These are phyloP conservation scores for Eristalis intricaria DNA, from an alignment of 2,888 invertebrate species.

Conservation along the genomic window DNA sequence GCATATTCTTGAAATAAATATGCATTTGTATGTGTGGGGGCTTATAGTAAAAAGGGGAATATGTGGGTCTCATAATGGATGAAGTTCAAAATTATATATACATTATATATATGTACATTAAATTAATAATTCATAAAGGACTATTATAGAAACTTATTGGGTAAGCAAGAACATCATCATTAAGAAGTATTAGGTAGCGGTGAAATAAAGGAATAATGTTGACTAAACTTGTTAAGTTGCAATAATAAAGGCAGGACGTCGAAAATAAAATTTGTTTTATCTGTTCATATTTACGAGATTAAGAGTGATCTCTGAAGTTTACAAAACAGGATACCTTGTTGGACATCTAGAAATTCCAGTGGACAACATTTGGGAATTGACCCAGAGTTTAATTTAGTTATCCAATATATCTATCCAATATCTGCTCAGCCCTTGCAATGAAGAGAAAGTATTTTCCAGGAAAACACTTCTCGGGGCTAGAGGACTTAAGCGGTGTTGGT, in stretches of 20 bases:
- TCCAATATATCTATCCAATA: no score
- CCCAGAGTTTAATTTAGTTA: no score
- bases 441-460: no score
- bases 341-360: no score
- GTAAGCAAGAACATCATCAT: not conserved
- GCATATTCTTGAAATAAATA: constrained; percentile 87
- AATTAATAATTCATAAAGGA: not conserved
- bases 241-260: not conserved
- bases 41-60: not conserved
- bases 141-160: not conserved
- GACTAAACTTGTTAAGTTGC: not conserved
- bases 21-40: constrained; percentile 93
- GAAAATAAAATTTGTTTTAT: not conserved
- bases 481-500: no score
- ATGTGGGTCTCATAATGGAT: not conserved
- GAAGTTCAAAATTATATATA: constrained; percentile 7
- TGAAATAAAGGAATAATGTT: not conserved
- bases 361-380: no score
- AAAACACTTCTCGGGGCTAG: no score
- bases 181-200: not conserved
- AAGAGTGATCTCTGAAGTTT: no score
- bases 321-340: no score
- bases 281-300: no score
- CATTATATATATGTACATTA: not conserved
- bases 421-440: no score